phyloP scores from a whole-genome alignment of 2,888 invertebrate species.

The Selenia dentaria region DNA sequence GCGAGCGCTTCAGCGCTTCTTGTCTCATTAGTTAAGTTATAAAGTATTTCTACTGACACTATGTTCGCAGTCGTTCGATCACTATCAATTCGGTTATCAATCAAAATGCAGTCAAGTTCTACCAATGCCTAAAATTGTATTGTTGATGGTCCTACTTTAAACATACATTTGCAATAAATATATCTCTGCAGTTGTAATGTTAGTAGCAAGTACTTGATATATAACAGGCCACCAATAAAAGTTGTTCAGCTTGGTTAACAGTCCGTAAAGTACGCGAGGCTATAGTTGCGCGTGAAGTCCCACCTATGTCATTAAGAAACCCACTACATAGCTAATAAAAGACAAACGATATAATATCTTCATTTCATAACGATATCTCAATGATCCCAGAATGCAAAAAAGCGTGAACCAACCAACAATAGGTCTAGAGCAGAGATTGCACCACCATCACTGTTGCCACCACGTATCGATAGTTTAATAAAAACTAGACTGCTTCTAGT shows the following conservation, averaged over 20 bases:
- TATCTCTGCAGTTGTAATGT: too few species aligned
- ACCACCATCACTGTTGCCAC: slow-evolving; percentile 45
- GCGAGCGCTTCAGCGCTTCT: too few species aligned
- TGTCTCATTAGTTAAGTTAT: too few species aligned
- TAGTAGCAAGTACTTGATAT: too few species aligned
- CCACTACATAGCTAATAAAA: slow-evolving; percentile 12
- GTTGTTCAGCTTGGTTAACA: slow-evolving; percentile 49
- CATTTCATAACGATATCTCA: slow-evolving; percentile 38
- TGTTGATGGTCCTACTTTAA: too few species aligned
- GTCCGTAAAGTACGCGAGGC: slow-evolving; percentile 16
- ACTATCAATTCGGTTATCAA: too few species aligned
- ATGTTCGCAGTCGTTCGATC: too few species aligned
- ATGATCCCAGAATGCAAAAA: slow-evolving; percentile 40
- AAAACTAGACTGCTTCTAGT: slow-evolving; percentile 45
- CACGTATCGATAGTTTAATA: slow-evolving; percentile 54
- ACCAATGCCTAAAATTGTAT: too few species aligned
- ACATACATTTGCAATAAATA: too few species aligned
- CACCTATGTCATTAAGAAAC: slow-evolving; percentile 9
- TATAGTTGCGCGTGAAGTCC: too few species aligned
- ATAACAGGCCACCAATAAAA: slow-evolving; percentile 55
- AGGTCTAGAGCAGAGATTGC: slow-evolving; percentile 50
- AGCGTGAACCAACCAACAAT: slow-evolving; percentile 54
- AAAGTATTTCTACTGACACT: too few species aligned
- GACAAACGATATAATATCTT: slow-evolving; percentile 25
- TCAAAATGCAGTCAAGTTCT: too few species aligned